These are phyloP conservation scores for Meleagris gallopavo DNA, from an alignment of 2,113 vertebrate species.

Conservation along the genomic window DNA sequence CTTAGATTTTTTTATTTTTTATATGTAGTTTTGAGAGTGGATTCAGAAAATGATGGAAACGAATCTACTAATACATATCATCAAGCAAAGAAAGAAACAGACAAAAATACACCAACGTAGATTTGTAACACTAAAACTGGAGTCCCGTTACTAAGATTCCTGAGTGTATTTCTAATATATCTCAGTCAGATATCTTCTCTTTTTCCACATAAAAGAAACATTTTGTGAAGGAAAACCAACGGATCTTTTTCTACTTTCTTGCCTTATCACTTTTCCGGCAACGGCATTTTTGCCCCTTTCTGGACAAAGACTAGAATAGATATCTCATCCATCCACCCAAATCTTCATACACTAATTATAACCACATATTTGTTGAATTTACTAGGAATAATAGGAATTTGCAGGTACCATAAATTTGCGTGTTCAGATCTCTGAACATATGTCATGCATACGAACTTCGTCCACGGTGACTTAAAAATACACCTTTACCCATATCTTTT, in stretches of 20 bases:
- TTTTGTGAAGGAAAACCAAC: background rate
- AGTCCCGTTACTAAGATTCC: background rate
- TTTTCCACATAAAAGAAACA: background rate
- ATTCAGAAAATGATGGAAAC: background rate
- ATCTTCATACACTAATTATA: too few species aligned
- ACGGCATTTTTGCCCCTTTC: background rate
- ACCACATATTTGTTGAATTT: background rate
- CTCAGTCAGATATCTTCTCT: background rate
- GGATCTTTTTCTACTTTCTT: background rate
- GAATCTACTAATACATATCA: background rate
- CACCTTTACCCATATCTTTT: too few species aligned
- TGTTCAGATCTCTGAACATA: background rate
- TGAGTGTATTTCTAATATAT: background rate
- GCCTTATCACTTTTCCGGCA: background rate
- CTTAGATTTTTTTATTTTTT: background rate
- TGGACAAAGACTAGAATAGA: background rate
- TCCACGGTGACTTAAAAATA: background rate
- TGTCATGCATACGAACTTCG: background rate
- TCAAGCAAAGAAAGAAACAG: background rate
- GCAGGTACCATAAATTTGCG: background rate
- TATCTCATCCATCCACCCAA: background rate
- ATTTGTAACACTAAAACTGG: background rate
- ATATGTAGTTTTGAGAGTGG: accelerated
- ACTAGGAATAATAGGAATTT: background rate
- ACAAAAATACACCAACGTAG: background rate